Percentiles rank a stretch among this genome's conserved stretches.
These are phyloP conservation scores for Drosophila varians DNA, from an alignment of 1,140 invertebrate species.

Conservation along the genomic window DNA sequence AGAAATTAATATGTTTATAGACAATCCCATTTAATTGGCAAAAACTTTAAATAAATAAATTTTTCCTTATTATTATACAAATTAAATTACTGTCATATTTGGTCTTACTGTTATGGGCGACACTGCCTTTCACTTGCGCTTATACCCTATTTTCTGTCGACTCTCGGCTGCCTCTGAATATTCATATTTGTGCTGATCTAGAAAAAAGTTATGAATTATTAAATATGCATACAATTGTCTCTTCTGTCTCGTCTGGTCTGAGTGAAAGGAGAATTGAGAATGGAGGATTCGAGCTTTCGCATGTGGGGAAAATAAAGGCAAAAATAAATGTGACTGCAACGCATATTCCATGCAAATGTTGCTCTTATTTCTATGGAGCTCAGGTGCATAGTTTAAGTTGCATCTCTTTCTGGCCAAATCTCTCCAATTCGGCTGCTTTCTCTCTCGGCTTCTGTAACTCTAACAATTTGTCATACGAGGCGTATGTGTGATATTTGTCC, in stretches of 20 bases:
- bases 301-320: slow-evolving; percentile 20
- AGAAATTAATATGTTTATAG: no score
- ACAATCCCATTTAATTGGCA: not conserved
- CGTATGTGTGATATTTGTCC: slow-evolving; percentile 35
- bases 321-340: slow-evolving; percentile 43
- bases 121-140: slow-evolving; percentile 5
- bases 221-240: slow-evolving; percentile 77
- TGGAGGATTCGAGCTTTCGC: slow-evolving; percentile 31
- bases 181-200: slow-evolving; percentile 67
- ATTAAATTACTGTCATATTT: not conserved
- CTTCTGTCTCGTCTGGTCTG: slow-evolving; percentile 19
- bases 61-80: not conserved
- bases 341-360: slow-evolving; percentile 35
- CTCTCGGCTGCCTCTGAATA: slow-evolving; percentile 57
- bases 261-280: slow-evolving; percentile 8
- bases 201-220: slow-evolving; percentile 76
- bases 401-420: slow-evolving; percentile 2
- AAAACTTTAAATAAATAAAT: not conserved
- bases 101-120: not conserved
- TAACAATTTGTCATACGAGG: slow-evolving; percentile 37
- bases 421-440: not conserved
- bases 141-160: slow-evolving; percentile 36
- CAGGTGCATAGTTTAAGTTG: slow-evolving; percentile 24
- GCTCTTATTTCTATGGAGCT: slow-evolving; percentile 11
- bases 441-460: slow-evolving; percentile 17